Conservation (phyloP, 2,113 vertebrate genomes). For the Falco punctatus region DNA sequence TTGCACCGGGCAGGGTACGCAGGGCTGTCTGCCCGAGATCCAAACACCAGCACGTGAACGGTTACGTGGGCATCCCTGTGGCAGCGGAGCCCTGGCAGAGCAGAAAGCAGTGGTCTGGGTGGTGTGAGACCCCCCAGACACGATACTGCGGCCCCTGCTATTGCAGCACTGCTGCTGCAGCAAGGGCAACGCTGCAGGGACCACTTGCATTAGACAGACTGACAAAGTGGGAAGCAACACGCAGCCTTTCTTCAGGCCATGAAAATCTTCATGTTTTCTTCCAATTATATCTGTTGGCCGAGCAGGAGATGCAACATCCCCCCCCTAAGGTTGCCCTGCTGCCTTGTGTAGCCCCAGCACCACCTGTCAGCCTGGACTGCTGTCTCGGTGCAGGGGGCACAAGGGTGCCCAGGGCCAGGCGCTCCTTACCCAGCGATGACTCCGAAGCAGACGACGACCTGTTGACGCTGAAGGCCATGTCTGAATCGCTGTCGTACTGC, state of each 20-base stretch:
- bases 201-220: not conserved
- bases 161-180: not conserved
- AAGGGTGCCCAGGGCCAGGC: not conserved
- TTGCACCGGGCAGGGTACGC: rapidly evolving
- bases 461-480: constrained; percentile 95
- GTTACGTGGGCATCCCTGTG: not conserved
- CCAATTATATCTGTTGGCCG: not conserved
- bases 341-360: not conserved
- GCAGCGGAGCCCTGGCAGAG: not conserved
- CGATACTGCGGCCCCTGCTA: rapidly evolving
- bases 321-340: not conserved
- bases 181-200: not conserved
- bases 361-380: rapidly evolving
- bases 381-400: rapidly evolving
- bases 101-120: not conserved
- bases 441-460: constrained; percentile 95
- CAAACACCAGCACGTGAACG: not conserved
- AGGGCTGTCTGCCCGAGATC: not conserved
- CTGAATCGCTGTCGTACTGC: constrained; percentile 94
- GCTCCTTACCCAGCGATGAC: constrained; percentile 92
- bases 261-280: not conserved
- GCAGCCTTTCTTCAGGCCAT: not conserved
- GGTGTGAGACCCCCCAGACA: not conserved
- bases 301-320: not conserved
- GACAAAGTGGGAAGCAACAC: not conserved